These are phyloP conservation scores for Acleris literana DNA, from an alignment of 2,888 invertebrate species.

Conservation along the genomic window DNA sequence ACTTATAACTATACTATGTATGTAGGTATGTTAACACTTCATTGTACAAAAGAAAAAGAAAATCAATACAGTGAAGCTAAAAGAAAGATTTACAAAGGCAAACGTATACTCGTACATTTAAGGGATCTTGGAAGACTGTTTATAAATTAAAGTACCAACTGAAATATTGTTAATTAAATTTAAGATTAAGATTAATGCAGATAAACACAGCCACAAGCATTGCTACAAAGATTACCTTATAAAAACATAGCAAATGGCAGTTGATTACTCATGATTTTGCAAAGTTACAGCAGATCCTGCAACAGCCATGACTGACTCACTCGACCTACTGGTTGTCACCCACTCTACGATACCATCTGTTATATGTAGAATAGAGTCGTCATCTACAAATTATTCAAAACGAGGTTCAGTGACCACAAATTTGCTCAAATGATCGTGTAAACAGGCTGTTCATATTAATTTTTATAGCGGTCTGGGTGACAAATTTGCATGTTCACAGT, in stretches of 20 bases:
- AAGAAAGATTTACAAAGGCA: too few relatives aligned
- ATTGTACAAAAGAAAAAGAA: too few relatives aligned
- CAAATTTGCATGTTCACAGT: conserved; percentile 17
- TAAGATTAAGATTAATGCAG: too few relatives aligned
- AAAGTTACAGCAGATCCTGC: conserved; percentile 51
- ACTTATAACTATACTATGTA: too few relatives aligned
- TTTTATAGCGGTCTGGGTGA: conserved; percentile 19
- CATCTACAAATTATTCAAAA: conserved; percentile 23
- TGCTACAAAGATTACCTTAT: background rate
- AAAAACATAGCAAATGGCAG: conserved; percentile 44
- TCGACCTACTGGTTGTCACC: conserved; percentile 47
- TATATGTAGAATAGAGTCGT: conserved; percentile 6
- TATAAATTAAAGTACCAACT: too few relatives aligned
- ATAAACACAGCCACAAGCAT: too few relatives aligned
- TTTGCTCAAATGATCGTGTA: conserved; percentile 27
- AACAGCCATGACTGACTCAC: conserved; percentile 50
- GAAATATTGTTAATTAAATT: too few relatives aligned
- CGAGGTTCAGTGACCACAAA: conserved; percentile 30
- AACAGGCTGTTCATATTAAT: conserved; percentile 27
- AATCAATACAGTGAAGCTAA: too few relatives aligned
- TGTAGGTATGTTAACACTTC: too few relatives aligned
- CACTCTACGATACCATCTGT: conserved; percentile 45
- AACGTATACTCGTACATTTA: too few relatives aligned
- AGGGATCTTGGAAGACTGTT: too few relatives aligned
- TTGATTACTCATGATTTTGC: conserved; percentile 58